Evolutionary conservation across 2,888 invertebrate species (phyloP).

Genomic region (Noctua pronuba): DNA sequence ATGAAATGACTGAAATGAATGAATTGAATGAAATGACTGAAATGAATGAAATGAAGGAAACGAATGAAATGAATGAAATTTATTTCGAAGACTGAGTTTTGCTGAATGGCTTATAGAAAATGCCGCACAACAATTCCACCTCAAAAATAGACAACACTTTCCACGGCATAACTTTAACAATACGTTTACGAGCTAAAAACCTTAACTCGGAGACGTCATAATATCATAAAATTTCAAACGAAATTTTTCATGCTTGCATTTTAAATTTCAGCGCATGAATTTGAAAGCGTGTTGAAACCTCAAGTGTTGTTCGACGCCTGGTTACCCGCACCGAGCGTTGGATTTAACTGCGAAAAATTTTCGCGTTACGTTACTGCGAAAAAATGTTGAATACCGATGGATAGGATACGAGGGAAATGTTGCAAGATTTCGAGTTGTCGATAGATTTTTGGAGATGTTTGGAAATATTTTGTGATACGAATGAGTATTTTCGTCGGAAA

Average conservation of each 20-base stretch:
- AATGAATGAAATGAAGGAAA: no score
- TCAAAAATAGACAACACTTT: background rate
- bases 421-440: background rate
- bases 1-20: no score
- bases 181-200: conserved; percentile 16
- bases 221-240: conserved; percentile 44
- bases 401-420: background rate
- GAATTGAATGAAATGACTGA: no score
- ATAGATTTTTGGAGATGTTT: background rate
- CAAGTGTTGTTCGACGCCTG: conserved; percentile 56
- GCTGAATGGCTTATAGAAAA: no score
- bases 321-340: conserved; percentile 43
- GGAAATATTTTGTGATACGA: background rate
- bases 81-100: no score
- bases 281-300: conserved; percentile 38
- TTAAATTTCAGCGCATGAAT: conserved; percentile 52
- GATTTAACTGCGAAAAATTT: conserved; percentile 41
- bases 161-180: conserved; percentile 15
- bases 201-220: conserved; percentile 17
- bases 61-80: no score
- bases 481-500: background rate
- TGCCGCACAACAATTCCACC: background rate
- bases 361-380: conserved; percentile 10
- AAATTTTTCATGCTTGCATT: conserved; percentile 39
- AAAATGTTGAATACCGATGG: background rate